A percentile compares a stretch with the other conserved stretches of the same genome.
Conservation (phyloP, 2,888 invertebrate species). For the Torymus tubicola region DNA sequence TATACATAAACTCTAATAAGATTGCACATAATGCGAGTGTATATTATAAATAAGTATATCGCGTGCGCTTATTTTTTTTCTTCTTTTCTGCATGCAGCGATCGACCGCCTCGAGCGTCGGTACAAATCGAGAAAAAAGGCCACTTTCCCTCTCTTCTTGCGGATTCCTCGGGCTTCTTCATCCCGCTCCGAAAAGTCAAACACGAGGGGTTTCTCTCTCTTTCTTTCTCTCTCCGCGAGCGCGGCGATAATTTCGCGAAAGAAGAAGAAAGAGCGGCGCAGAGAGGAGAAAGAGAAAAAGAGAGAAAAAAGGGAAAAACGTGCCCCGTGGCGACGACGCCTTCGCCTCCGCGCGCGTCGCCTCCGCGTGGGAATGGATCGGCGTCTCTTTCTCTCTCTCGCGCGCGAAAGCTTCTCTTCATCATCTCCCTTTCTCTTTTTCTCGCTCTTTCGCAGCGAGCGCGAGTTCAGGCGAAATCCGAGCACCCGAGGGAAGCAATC, state of each 20-base stretch:
- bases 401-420: too few species aligned
- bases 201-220: conserved; percentile 14
- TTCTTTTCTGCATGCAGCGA: not conserved
- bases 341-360: conserved; percentile 39
- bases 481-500: conserved; percentile 60
- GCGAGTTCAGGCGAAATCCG: conserved; percentile 57
- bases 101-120: conserved; percentile 4
- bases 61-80: not conserved
- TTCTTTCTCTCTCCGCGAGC: too few species aligned
- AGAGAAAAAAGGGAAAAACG: conserved; percentile 32
- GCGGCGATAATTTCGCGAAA: conserved; percentile 38
- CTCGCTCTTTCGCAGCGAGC: conserved; percentile 28
- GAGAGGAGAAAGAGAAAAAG: not conserved
- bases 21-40: conserved; percentile 18
- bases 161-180: not conserved
- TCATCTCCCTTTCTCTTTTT: not conserved
- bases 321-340: conserved; percentile 53
- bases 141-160: not conserved
- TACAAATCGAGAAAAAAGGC: conserved; percentile 13
- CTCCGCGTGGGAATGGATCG: conserved; percentile 48
- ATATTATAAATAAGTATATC: conserved; percentile 48
- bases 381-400: conserved; percentile 12
- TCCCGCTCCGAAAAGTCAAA: conserved; percentile 29
- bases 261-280: not conserved
- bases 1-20: conserved; percentile 21